Percentiles rank a stretch among this genome's conserved stretches.
These are phyloP conservation scores for Larimichthys crocea DNA, from an alignment of 2,113 vertebrate genomes.

Conservation along the genomic window DNA sequence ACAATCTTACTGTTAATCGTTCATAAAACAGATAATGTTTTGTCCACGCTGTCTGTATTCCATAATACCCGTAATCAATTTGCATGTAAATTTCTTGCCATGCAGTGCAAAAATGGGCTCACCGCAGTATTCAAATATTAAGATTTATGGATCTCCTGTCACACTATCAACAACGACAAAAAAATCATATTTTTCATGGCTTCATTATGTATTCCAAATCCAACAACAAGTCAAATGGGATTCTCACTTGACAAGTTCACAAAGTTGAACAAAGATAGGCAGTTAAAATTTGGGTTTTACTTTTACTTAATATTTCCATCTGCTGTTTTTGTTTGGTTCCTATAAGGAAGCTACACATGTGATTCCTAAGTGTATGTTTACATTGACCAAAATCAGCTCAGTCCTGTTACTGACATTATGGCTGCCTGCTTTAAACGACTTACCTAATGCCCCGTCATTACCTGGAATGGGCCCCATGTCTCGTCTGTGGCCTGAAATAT, in stretches of 20 bases:
- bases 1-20: not conserved
- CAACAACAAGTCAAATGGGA: constrained; percentile 1
- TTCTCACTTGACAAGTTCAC: constrained; percentile 4
- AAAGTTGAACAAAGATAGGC: constrained; percentile 4
- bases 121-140: not conserved
- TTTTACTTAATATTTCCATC: constrained; percentile 2
- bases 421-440: constrained; percentile 76
- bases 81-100: not conserved
- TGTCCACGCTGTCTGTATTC: not conserved
- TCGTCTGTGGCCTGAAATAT: constrained; percentile 79
- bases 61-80: not conserved
- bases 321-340: constrained; percentile 30
- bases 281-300: not conserved
- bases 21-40: not conserved
- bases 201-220: constrained; percentile 26
- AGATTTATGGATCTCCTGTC: constrained; percentile 27
- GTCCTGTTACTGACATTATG: constrained; percentile 66
- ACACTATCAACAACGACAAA: not conserved
- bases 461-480: constrained; percentile 81
- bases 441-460: constrained; percentile 83
- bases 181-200: not conserved
- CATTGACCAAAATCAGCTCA: constrained; percentile 72
- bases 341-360: constrained; percentile 39
- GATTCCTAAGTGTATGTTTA: constrained; percentile 70
- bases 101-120: not conserved